Conservation (phyloP, 1,140 invertebrate species). For the Zaprionus camerounensis region DNA sequence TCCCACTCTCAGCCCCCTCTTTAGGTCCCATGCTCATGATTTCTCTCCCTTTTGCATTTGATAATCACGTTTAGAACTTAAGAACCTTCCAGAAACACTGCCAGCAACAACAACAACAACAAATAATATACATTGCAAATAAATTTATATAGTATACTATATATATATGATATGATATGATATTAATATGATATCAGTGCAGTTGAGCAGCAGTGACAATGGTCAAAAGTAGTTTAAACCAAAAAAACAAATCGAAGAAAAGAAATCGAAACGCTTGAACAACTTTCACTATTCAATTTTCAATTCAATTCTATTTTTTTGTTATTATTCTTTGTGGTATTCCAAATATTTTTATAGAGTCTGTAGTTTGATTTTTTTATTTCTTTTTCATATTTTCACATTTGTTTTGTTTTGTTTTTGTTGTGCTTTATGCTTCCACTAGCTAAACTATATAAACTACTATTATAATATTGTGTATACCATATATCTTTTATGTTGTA, state of each 20-base stretch:
- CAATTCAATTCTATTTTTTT: constrained; percentile 14
- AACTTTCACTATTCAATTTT: constrained; percentile 42
- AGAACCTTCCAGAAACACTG: not conserved
- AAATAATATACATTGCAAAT: constrained; percentile 10
- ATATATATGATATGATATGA: constrained; percentile 26
- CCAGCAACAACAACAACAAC: constrained; percentile 8
- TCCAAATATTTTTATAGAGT: constrained; percentile 40
- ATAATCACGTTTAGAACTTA: constrained; percentile 1
- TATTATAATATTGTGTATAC: constrained; percentile 3
- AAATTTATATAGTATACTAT: constrained; percentile 10
- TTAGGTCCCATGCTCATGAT: not conserved
- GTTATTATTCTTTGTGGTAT: constrained; percentile 38
- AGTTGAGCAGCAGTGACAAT: constrained; percentile 78
- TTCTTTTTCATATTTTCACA: constrained; percentile 35
- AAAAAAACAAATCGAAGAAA: constrained; percentile 18
- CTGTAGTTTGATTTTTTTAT: constrained; percentile 35
- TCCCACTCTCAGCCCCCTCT: not conserved
- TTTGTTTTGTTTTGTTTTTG: constrained; percentile 41
- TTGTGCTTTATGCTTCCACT: constrained; percentile 42
- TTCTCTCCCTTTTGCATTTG: not conserved
- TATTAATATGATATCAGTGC: constrained; percentile 48
- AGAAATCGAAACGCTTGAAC: constrained; percentile 50
- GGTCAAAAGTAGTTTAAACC: constrained; percentile 38
- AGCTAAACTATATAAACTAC: not conserved
- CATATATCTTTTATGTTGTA: constrained; percentile 30